Base-by-base conservation (phyloP, 2,797 vertebrate species). In the Labroides dimidiatus region DNA sequence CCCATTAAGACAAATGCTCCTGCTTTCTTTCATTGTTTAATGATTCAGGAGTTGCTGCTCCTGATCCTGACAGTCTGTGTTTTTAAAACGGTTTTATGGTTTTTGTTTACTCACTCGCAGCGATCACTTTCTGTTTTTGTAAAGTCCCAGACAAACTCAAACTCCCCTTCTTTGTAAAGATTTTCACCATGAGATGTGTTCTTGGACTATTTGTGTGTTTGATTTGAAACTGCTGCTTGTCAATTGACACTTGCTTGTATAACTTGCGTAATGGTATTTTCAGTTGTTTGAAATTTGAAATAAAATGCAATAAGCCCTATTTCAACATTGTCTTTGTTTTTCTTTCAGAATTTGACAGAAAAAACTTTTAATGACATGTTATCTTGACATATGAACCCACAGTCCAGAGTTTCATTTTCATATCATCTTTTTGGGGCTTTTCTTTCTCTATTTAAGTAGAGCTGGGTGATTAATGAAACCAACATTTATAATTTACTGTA, bases 291-390 rank as follows among this genome's bases (percentile, higher is more conserved):
- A 80, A 27, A 81, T 55, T 74, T 75, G 52, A 69, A 87, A 83
- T 87, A 81, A 89, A 90, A 71, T 80, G 67, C 65, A 74, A 70
- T 70, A 76, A 65, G 19, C 17, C 51, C 12, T 12, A 5, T 49
- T 33, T 65, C 10, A 30, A 20, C 8, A 17, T 42, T 21, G 5
- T 45, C 0, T 64, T 62, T 51, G 27, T 65, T 37, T 64, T 68
- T 3, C 39, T 4, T 58, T 4, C 13, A 37, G 20, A 42, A 20
- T 75, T 30, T 5, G 15, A 45, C 4, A 37, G 10, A 59, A 15
- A 27, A 43, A 16, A 9, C 1, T 42, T 56, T 39, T 1, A 36
- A 39, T 39, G 37, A 13, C 1, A 37, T 33, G 30, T 33, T 33
- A 33, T 8, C 8, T 33, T 7, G 1, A 33, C 4, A 7, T 33